phyloP scores from a whole-genome alignment of 2,797 vertebrate species.

The Hyperoplus lanceolatus region DNA sequence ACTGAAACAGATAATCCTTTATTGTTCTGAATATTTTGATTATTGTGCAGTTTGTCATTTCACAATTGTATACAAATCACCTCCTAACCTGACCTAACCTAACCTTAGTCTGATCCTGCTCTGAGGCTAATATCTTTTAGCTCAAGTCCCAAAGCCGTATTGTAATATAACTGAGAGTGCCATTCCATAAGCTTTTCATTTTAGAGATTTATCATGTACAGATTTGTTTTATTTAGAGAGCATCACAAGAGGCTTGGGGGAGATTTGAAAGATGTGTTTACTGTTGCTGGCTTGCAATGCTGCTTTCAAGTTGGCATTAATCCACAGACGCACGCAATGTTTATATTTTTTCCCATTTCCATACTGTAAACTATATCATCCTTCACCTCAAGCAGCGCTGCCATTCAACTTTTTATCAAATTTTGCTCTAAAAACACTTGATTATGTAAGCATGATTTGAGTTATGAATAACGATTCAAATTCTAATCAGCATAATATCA shows the following conservation, averaged over 20 bases:
- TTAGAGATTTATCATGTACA: slow-evolving; percentile 54
- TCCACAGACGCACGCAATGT: neutral
- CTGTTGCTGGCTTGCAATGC: slow-evolving; percentile 28
- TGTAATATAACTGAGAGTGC: slow-evolving; percentile 63
- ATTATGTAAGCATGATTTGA: neutral
- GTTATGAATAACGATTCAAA: neutral
- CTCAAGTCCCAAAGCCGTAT: slow-evolving; percentile 39
- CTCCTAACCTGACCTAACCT: slow-evolving; percentile 16
- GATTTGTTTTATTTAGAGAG: slow-evolving; percentile 63
- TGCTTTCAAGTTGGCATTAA: slow-evolving; percentile 32
- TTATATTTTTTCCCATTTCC: slow-evolving; percentile 13
- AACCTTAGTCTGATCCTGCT: slow-evolving; percentile 61
- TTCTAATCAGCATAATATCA: neutral
- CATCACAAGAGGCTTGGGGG: slow-evolving; percentile 45
- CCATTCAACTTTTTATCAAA: neutral
- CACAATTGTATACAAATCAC: slow-evolving; percentile 68
- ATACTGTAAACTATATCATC: slow-evolving; percentile 1
- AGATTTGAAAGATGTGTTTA: slow-evolving; percentile 67
- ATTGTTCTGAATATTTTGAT: slow-evolving; percentile 78
- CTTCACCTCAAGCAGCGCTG: neutral
- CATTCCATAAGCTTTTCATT: slow-evolving; percentile 67
- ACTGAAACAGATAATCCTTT: slow-evolving; percentile 67
- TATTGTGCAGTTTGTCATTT: slow-evolving; percentile 66
- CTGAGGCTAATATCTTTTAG: slow-evolving; percentile 62
- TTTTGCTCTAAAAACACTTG: neutral